Evolutionary conservation across 1,140 invertebrate genomes (phyloP), one percentile per base, ranked within the genome.

Genomic region (Eupristina koningsbergeri): DNA sequence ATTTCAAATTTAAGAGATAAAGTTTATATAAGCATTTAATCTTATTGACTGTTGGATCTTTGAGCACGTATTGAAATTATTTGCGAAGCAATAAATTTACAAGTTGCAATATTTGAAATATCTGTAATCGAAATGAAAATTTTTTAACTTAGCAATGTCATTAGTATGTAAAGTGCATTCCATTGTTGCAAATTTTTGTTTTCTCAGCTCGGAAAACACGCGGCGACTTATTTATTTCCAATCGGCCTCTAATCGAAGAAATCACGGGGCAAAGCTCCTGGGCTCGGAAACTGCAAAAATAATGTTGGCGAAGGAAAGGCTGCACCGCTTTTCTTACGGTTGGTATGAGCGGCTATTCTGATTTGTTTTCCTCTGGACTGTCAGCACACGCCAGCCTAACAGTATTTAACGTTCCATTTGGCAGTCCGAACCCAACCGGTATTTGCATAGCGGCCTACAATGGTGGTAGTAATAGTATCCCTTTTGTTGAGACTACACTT

Each of bases 401-500:
- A 73, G 79, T 81, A 81, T 77, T 77, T 81, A 85, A 85, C 64
- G n/a, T 78, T 78, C 67, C 74, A 73, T 80, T 73, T 69, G 75
- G 41, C 74, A 67, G 47, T 31, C 47, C 26, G 58, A 36, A 5
- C 26, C 39, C 58, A 87, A 87, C 86, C 69, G 86, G 83, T 82
- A 90, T 92, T 91, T 91, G 90, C 91, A 91, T 91, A 88, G 87
- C 74, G 50, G 76, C 69, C 19, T 63, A 13, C 19, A n/a, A 26
- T 64, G 26, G 76, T 15, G 67, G 45, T 53, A 67, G 81, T 64
- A 67, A 39, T 41, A 76, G 69, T 78, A 45, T 31, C 47, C 64
- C 82, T 79, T 78, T 77, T 83, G 61, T 83, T 74, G 64, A 13
- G n/a, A 58, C 26, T 29, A 67, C 31, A 87, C 81, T 89, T 85